These are phyloP conservation scores for Gymnoscelis rufifasciata DNA, from an alignment of 2,888 invertebrate species.

Conservation along the genomic window DNA sequence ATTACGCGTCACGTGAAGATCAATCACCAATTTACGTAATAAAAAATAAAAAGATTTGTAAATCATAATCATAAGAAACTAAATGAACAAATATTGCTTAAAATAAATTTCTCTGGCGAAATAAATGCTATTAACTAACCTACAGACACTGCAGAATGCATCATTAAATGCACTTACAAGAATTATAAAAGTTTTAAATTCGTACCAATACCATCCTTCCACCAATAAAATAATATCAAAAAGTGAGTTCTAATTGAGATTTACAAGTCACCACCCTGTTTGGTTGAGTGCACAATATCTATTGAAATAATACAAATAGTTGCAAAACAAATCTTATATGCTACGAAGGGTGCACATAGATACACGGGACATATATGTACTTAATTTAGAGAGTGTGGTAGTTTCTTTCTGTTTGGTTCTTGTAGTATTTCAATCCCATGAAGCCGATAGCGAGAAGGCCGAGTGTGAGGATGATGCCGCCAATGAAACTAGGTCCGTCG, in stretches of 20 bases:
- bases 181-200: slow-evolving; percentile 25
- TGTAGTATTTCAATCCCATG: slow-evolving; percentile 93
- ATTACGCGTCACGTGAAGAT: no score
- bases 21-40: no score
- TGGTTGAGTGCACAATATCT: slow-evolving; percentile 30
- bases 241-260: slow-evolving; percentile 27
- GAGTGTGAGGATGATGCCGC: slow-evolving; percentile 89
- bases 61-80: slow-evolving; percentile 3
- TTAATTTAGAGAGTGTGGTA: slow-evolving; percentile 90
- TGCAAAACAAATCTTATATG: slow-evolving; percentile 19
- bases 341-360: slow-evolving; percentile 57
- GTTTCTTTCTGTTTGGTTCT: slow-evolving; percentile 89
- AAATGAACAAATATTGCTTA: neutral
- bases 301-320: slow-evolving; percentile 26
- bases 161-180: slow-evolving; percentile 14
- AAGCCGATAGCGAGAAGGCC: slow-evolving; percentile 89
- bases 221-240: slow-evolving; percentile 29
- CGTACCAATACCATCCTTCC: slow-evolving; percentile 31
- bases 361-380: slow-evolving; percentile 23
- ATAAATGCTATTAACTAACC: slow-evolving; percentile 16
- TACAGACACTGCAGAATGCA: slow-evolving; percentile 7
- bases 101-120: slow-evolving; percentile 6
- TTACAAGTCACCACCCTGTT: slow-evolving; percentile 34
- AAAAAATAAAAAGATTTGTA: neutral
- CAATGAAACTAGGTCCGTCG: slow-evolving; percentile 88